Percentiles rank a stretch among this genome's conserved stretches.
phyloP scores from a whole-genome alignment of 1,140 invertebrate species.

The Phymorhynchus buccinoides region DNA sequence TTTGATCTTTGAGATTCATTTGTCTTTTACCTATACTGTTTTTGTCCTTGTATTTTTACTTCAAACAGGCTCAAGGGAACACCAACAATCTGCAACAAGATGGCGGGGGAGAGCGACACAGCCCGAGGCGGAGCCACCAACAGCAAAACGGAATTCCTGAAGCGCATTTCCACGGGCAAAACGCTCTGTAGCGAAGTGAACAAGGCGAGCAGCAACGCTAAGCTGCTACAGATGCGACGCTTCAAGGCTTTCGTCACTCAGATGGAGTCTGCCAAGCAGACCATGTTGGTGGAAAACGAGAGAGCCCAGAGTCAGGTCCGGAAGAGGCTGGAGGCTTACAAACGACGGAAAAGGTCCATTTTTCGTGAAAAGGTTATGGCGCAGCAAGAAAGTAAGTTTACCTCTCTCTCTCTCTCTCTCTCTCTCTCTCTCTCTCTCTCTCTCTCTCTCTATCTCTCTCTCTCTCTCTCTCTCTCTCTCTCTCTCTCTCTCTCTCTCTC shows the following conservation, averaged over 20 bases:
- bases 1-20: too few species aligned
- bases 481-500: too few species aligned
- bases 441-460: too few species aligned
- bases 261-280: slow-evolving; percentile 37
- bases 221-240: slow-evolving; percentile 36
- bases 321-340: slow-evolving; percentile 23
- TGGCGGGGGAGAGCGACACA: not conserved
- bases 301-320: slow-evolving; percentile 33
- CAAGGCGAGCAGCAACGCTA: slow-evolving; percentile 37
- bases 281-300: slow-evolving; percentile 26
- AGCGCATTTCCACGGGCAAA: slow-evolving; percentile 31
- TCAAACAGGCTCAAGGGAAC: not conserved
- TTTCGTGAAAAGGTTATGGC: not conserved
- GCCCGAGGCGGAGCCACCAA: not conserved
- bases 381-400: not conserved
- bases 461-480: too few species aligned
- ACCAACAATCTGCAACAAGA: not conserved
- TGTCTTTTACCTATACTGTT: too few species aligned
- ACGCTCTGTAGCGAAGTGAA: slow-evolving; percentile 39
- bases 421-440: too few species aligned
- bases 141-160: slow-evolving; percentile 26
- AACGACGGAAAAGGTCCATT: slow-evolving; percentile 13
- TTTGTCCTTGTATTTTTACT: not conserved
- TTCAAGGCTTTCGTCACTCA: slow-evolving; percentile 25
- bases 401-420: too few species aligned